These are phyloP conservation scores for Lampris incognitus DNA, from an alignment of 2,113 vertebrate genomes.

Conservation along the genomic window DNA sequence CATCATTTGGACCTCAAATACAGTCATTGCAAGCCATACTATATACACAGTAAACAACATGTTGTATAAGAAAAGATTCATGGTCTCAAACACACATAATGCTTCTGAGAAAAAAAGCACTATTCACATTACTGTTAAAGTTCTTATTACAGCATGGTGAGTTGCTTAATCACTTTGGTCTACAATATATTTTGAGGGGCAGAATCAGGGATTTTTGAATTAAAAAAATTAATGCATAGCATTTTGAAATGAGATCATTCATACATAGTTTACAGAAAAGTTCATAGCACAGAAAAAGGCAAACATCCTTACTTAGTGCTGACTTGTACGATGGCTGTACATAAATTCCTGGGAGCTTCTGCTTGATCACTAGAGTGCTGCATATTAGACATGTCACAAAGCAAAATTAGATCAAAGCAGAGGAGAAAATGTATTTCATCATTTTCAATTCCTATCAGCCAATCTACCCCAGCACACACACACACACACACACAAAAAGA, in stretches of 20 bases:
- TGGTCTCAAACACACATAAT: too few relatives aligned
- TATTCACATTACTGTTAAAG: too few relatives aligned
- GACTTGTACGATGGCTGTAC: constrained; percentile 97
- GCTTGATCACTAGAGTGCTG: constrained; percentile 96
- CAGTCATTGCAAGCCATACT: neutral
- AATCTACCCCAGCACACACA: neutral
- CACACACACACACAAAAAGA: neutral
- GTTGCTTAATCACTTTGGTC: too few relatives aligned
- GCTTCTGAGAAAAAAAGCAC: too few relatives aligned
- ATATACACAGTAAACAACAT: too few relatives aligned
- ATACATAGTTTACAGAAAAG: neutral
- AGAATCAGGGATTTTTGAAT: too few relatives aligned
- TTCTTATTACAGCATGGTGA: too few relatives aligned
- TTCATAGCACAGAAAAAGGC: neutral
- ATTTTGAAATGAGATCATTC: too few relatives aligned
- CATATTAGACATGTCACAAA: constrained; percentile 58
- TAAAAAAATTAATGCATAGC: neutral
- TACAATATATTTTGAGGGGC: too few relatives aligned
- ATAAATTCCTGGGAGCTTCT: constrained; percentile 96
- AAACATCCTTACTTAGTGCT: constrained; percentile 89
- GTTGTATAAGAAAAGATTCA: too few relatives aligned
- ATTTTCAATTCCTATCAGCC: neutral
- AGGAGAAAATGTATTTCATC: neutral
- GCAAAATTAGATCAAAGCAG: constrained; percentile 23
- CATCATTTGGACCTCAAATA: too few relatives aligned